Percentiles rank a stretch among this genome's conserved stretches.
These are phyloP conservation scores for Tyrophagus putrescentiae DNA, from an alignment of 1,140 invertebrate species.

Conservation along the genomic window DNA sequence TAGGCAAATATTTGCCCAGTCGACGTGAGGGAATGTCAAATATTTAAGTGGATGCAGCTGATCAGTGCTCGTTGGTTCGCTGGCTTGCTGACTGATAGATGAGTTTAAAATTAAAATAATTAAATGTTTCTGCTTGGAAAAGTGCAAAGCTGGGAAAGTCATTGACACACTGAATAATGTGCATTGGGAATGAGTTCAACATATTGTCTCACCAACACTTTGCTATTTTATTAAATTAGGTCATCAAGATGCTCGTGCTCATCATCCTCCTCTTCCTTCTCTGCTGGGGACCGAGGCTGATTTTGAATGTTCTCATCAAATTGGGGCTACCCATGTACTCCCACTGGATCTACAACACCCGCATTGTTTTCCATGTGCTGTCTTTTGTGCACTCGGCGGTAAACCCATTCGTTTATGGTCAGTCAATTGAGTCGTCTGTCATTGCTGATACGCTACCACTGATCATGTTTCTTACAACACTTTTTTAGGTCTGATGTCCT, in stretches of 20 bases:
- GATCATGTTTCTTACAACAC: too few relatives aligned
- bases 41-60: background rate
- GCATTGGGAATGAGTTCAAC: background rate
- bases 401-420: constrained; percentile 43
- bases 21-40: background rate
- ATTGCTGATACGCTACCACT: too few relatives aligned
- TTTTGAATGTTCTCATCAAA: constrained; percentile 33
- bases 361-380: constrained; percentile 27
- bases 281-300: constrained; percentile 39
- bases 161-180: too few relatives aligned
- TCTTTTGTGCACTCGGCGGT: constrained; percentile 35
- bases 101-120: background rate
- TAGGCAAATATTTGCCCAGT: background rate
- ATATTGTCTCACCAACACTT: background rate
- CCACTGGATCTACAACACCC: constrained; percentile 24
- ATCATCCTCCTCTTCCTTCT: constrained; percentile 39
- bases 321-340: constrained; percentile 27
- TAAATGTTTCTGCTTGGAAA: too few relatives aligned
- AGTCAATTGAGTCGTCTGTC: too few relatives aligned
- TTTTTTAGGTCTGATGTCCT: constrained; percentile 43
- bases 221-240: constrained; percentile 29
- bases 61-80: background rate
- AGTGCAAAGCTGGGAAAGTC: too few relatives aligned
- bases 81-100: background rate
- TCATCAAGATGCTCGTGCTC: constrained; percentile 39